Conservation (phyloP, 2,888 invertebrate genomes). For the Xiphydria camelus region DNA sequence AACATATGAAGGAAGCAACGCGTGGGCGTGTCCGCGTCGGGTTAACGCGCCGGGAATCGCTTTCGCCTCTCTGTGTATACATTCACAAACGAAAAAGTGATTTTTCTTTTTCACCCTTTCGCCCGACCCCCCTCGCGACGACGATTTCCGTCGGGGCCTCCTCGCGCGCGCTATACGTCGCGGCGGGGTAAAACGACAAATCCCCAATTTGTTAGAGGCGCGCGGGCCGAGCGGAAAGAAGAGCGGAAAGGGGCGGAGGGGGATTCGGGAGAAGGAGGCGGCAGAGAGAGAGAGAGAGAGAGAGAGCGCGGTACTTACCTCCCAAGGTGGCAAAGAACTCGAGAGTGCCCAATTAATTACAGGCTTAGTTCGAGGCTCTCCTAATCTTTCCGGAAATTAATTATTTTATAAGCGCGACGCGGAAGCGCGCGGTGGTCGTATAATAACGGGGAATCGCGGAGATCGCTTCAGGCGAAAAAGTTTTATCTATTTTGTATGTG, state of each 20-base stretch:
- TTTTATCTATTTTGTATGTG: no score
- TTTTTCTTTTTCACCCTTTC: background rate
- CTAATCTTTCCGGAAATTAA: conserved; percentile 22
- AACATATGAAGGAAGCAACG: no score
- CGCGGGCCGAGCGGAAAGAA: conserved; percentile 4
- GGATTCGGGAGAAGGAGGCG: conserved; percentile 3
- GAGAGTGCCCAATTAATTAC: conserved; percentile 37
- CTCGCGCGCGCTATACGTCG: no score
- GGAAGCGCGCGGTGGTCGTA: background rate
- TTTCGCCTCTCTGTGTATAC: background rate
- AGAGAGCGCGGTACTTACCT: conserved; percentile 20
- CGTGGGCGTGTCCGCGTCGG: no score
- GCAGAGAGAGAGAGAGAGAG: background rate
- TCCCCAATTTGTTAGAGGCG: conserved; percentile 33
- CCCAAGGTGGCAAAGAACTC: conserved; percentile 20
- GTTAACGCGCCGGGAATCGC: background rate
- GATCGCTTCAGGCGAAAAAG: no score
- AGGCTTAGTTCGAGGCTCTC: conserved; percentile 34
- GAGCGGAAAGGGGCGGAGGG: conserved; percentile 3
- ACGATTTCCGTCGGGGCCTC: conserved; percentile 17
- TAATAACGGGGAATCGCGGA: background rate
- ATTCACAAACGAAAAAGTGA: background rate
- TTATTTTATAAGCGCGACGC: conserved; percentile 2
- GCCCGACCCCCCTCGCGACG: conserved; percentile 1
- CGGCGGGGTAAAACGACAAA: conserved; percentile 21